phyloP scores from a whole-genome alignment of 1,140 invertebrate genomes.

The Spodoptera litura region DNA sequence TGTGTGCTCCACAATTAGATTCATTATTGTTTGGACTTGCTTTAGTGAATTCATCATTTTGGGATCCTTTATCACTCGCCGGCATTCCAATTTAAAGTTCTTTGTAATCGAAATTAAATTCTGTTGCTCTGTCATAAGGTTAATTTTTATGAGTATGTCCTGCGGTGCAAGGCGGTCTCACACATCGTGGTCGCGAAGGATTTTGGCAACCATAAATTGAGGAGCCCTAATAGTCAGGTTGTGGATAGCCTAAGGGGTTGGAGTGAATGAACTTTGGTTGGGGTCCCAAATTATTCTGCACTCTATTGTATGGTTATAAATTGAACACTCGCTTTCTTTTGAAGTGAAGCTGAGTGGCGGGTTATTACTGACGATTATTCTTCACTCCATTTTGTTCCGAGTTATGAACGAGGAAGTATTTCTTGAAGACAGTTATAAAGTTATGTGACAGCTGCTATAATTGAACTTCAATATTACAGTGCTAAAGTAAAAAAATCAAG shows the following conservation, averaged over 20 bases:
- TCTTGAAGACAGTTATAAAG: background rate
- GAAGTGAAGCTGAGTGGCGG: conserved; percentile 49
- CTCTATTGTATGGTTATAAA: conserved; percentile 28
- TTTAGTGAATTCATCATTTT: conserved; percentile 58
- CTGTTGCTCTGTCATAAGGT: conserved; percentile 35
- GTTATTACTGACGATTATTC: conserved; percentile 41
- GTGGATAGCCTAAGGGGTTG: conserved; percentile 62
- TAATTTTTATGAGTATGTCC: conserved; percentile 11
- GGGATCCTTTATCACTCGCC: conserved; percentile 59
- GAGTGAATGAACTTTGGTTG: conserved; percentile 69
- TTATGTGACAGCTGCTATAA: conserved; percentile 9
- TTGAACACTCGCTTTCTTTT: conserved; percentile 60
- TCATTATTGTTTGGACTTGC: conserved; percentile 49
- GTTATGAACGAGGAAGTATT: conserved; percentile 35
- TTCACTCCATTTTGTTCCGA: conserved; percentile 26
- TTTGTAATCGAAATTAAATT: conserved; percentile 51
- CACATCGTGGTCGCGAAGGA: conserved; percentile 70
- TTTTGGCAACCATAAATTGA: conserved; percentile 74
- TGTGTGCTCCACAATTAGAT: conserved; percentile 48
- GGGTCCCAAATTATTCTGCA: conserved; percentile 23
- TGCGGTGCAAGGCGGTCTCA: conserved; percentile 71
- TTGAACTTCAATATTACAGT: background rate
- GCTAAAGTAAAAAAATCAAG: background rate
- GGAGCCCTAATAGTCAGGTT: conserved; percentile 70
- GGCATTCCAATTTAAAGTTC: conserved; percentile 32